Conservation (phyloP, 2,113 vertebrate species). For the Actenoides lindsayi region DNA sequence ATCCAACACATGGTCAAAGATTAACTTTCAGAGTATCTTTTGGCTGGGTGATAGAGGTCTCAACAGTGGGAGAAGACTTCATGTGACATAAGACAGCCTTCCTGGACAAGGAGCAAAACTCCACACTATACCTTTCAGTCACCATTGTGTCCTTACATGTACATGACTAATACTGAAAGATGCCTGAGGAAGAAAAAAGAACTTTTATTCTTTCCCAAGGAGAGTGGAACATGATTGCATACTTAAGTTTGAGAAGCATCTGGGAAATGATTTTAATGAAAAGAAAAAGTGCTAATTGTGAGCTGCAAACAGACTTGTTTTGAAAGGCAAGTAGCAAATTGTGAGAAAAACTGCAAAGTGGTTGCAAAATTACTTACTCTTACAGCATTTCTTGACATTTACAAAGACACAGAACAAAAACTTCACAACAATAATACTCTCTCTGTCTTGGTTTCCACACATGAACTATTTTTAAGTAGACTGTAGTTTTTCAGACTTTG, state of each 20-base stretch:
- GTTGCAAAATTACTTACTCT: slow-evolving; percentile 4
- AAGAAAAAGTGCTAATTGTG: background rate
- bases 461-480: background rate
- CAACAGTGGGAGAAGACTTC: background rate
- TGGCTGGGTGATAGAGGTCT: background rate
- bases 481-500: background rate
- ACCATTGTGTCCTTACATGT: background rate
- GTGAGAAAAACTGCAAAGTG: background rate
- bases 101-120: background rate
- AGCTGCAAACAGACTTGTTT: background rate
- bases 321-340: background rate
- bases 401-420: background rate
- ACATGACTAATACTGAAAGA: background rate
- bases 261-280: background rate
- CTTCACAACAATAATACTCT: background rate
- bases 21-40: background rate
- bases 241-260: background rate
- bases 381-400: background rate
- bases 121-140: background rate
- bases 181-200: background rate
- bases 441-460: background rate
- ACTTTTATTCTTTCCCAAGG: background rate
- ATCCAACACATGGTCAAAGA: background rate
- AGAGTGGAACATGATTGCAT: background rate
- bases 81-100: background rate